Evolutionary conservation across 2,113 vertebrate genomes (phyloP), one percentile per base, ranked within the genome.

Genomic region (Podarcis raffonei): DNA sequence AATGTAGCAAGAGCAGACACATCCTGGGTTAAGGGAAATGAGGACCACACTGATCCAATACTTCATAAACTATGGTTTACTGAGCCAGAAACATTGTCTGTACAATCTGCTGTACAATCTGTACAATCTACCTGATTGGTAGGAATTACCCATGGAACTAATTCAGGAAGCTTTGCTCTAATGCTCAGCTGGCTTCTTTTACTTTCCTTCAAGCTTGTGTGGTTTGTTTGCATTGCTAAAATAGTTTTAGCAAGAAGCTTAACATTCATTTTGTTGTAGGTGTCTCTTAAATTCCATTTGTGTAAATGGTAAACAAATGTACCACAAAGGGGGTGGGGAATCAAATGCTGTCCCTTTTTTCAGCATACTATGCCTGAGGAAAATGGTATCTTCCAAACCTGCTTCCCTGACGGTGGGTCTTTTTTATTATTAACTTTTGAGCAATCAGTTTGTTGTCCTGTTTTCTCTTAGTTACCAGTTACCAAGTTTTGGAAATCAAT

Each of bases 401-500:
- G 92, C 42, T 84, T 88, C 89, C 15, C 57, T 87, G 84, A 27
- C n/a, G 11, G 48, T 2, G 2, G 48, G 48, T 53, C 48, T 53
- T 53, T 53, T 53, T 53, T 53, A 53, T 53, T 53, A 53, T 53
- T 53, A 53, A 53, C 48, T 53, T 53, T 2, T 53, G 48, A 53
- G 48, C 12, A 53, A 53, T 53, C 9, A 53, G 12, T 53, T 53
- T 53, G 48, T 53, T 12, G 9, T 89, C 92, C 83, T 69, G 77
- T 0, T 3, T 87, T 59, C 85, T 42, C 90, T 90, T 89, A 86
- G 48, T 53, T 53, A 11, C 48, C 48, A 53, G 48, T 53, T 53
- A 53, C 48, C 48, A 53, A 53, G 48, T 90, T 66, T 27, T 90
- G 79, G 87, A 59, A 91, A 93, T 91, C 0, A 0, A 39, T 35